Base-by-base conservation (phyloP, 2,797 vertebrate genomes). In the Macropodus opercularis region DNA sequence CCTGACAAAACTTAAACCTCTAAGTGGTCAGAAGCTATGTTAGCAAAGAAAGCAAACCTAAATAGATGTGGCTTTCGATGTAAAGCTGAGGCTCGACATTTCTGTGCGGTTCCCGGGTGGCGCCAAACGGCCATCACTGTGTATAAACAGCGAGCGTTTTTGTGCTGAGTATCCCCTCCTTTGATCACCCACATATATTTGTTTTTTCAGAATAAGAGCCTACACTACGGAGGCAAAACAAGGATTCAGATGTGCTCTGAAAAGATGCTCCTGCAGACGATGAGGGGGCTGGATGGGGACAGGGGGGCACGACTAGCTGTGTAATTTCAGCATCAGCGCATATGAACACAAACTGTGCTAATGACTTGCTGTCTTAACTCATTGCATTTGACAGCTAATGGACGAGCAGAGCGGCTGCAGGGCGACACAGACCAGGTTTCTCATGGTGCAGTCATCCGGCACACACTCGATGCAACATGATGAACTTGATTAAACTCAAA, bases 21-120 rank as follows among this genome's bases (percentile, higher is more conserved):
- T 47, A 56, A 83, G 87, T 76, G 87, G 89, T 88, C 83, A 82
- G 79, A 63, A 63, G 76, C 82, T 63, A 68, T 72, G 82, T 83
- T 87, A 85, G 86, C 81, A 85, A 81, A 89, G 77, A 85, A 84
- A 85, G 87, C 86, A 87, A 86, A 87, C 85, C 83, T 80, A 90
- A 91, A 90, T 86, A 89, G 87, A 89, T 78, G 89, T 71, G 86
- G 86, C 77, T 88, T 83, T 70, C 78, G 63, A 90, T 60, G 87
- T 92, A 90, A 88, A 90, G 91, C 85, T 63, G 91, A 89, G 82
- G 88, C 82, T 85, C 65, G 32, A 46, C 85, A 58, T 81, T 79
- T 83, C 86, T 57, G 54, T 78, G 86, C 36, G 89, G 89, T 90
- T 76, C 61, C 38, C 2, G 51, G 59, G 81, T 79, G 82, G 86